Conservation (phyloP, 2,888 invertebrate species). For the Aporophyla nigra region DNA sequence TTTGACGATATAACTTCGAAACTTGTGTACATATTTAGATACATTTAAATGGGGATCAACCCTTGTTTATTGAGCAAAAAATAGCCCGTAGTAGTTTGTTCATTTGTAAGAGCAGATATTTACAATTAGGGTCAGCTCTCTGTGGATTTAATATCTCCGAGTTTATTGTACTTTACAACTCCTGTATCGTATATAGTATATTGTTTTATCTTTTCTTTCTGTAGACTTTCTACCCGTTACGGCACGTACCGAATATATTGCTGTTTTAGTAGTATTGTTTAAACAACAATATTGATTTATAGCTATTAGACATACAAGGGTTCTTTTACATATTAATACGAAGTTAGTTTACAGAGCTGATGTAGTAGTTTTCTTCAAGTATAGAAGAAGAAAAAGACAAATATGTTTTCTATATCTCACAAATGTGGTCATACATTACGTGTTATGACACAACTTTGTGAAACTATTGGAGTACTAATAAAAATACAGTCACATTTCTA, state of each 20-base stretch:
- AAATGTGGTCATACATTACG: slow-evolving; percentile 55
- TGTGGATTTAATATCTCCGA: slow-evolving; percentile 72
- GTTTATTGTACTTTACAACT: slow-evolving; percentile 73
- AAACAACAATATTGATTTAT: slow-evolving; percentile 45
- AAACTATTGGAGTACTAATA: slow-evolving; percentile 53
- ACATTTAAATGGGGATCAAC: slow-evolving; percentile 66
- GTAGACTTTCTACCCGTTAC: slow-evolving; percentile 11
- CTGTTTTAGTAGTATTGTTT: slow-evolving; percentile 34
- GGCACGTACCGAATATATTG: slow-evolving; percentile 27
- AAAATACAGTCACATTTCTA: slow-evolving; percentile 60
- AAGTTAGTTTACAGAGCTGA: slow-evolving; percentile 15
- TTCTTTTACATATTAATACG: slow-evolving; percentile 26
- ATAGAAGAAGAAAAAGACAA: slow-evolving; percentile 36
- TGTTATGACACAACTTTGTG: slow-evolving; percentile 54
- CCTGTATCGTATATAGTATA: slow-evolving; percentile 51
- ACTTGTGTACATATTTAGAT: slow-evolving; percentile 47
- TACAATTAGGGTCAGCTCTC: slow-evolving; percentile 80
- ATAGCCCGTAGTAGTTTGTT: slow-evolving; percentile 76
- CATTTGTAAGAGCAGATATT: slow-evolving; percentile 81
- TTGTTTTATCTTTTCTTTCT: slow-evolving; percentile 40
- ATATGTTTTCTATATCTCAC: slow-evolving; percentile 49
- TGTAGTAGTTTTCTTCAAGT: slow-evolving; percentile 28
- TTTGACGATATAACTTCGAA: slow-evolving; percentile 31
- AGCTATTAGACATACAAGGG: slow-evolving; percentile 15
- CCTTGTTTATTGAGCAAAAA: slow-evolving; percentile 73